phyloP scores from a whole-genome alignment of 2,113 vertebrate species.

The Oxyura jamaicensis region DNA sequence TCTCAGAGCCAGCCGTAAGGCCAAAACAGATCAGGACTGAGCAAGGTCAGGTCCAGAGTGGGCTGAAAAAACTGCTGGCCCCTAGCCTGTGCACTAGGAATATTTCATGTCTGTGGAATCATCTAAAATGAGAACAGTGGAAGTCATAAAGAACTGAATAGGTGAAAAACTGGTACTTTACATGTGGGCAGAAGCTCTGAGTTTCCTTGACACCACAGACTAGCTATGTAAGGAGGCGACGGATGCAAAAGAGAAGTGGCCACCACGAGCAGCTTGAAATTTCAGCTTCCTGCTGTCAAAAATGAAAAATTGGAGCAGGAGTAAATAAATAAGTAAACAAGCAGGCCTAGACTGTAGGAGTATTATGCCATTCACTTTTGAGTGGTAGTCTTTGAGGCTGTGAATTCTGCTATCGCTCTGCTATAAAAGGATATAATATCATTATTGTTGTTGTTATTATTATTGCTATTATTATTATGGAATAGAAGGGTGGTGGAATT shows the following conservation, averaged over 20 bases:
- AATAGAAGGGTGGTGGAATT: neutral
- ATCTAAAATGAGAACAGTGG: rapidly evolving
- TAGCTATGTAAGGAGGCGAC: neutral
- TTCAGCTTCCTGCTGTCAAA: neutral
- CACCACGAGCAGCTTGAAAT: neutral
- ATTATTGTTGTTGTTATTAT: too few species aligned
- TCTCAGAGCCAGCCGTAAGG: neutral
- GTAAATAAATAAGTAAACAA: neutral
- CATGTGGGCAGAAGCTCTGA: neutral
- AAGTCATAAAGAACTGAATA: neutral
- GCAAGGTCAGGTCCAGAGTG: neutral
- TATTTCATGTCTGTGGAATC: neutral
- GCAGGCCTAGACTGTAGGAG: neutral
- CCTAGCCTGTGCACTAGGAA: neutral
- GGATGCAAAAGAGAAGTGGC: neutral
- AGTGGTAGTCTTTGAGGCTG: neutral
- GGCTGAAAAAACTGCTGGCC: neutral
- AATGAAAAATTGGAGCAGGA: neutral
- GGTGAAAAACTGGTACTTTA: neutral
- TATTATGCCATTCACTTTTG: neutral
- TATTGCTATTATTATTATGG: too few species aligned
- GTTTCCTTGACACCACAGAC: neutral
- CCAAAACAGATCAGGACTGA: neutral
- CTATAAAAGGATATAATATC: neutral
- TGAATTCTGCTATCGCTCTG: neutral